Conservation (phyloP, 2,797 vertebrate species). For the Tokudaia muenninki region DNA sequence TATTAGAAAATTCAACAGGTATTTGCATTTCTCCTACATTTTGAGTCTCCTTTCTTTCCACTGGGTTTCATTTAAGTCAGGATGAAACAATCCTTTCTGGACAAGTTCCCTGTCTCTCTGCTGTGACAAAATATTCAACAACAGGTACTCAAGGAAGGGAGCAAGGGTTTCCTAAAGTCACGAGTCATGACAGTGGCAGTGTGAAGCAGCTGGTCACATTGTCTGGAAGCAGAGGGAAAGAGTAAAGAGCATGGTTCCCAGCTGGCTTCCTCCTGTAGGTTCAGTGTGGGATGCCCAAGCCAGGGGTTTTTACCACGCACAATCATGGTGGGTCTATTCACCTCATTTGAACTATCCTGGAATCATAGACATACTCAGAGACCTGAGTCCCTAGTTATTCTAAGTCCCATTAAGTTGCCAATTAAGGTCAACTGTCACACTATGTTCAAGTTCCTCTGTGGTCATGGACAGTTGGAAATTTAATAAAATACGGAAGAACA, state of each 20-base stretch:
- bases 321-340: neutral
- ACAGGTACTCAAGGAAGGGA: neutral
- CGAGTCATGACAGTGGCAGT: fast-evolving
- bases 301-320: neutral
- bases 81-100: conserved; percentile 1
- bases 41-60: neutral
- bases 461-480: neutral
- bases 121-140: neutral
- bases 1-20: conserved; percentile 8
- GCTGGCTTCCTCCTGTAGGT: neutral
- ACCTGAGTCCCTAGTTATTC: neutral
- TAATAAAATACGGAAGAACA: neutral
- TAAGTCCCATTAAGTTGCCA: neutral
- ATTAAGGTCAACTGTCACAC: neutral
- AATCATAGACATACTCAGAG: neutral
- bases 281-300: neutral
- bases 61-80: conserved; percentile 25
- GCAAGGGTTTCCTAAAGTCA: neutral
- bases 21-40: neutral
- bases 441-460: neutral
- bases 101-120: neutral
- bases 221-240: neutral
- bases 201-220: neutral
- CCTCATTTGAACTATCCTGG: neutral
- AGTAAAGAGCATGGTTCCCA: fast-evolving